Base-by-base conservation (phyloP, 2,797 vertebrate genomes). In the Brachymystax lenok region DNA sequence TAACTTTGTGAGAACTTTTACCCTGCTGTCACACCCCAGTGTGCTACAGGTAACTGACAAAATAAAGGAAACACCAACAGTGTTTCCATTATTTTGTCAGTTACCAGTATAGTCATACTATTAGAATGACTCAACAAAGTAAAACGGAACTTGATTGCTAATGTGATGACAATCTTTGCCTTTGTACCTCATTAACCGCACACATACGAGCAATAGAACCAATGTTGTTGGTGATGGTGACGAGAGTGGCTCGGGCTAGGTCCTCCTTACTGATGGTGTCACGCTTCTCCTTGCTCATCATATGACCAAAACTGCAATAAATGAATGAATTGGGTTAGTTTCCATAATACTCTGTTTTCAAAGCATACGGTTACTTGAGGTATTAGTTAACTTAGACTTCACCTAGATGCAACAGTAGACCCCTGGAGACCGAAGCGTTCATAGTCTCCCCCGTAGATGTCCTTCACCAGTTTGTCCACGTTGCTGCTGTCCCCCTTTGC, bases 151-250 rank as follows among this genome's bases (percentile, higher is more conserved):
- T 46, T 46, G 40, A 46, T 46, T 12, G 40, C 40, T 46, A 12
- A 46, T 46, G 40, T 46, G 40, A 46, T 10, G 12, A 46, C 40
- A 46, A 46, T 12, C 40, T 13, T 46, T 46, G 40, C 40, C 40
- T 46, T 46, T 12, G 40, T 46, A 97, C 96, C 96, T 97, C 96
- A 74, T 97, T 97, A 51, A 96, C 94, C 74, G 96, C 96, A 91
- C 96, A 97, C 96, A 97, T 96, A 51, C 95, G 89, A 27, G 96
- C 96, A 83, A 97, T 94, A 71, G 95, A 96, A 24, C 96, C 96
- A 5, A 96, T 97, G 87, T 96, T 97, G 90, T 97, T 97, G 80
- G 96, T 96, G 85, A 97, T 96, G 70, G 96, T 96, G 78, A 97
- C 95, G 85, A 97, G 74, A 30, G 95, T 97, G 69, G 96, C 96